Evolutionary conservation across 2,113 vertebrate species (phyloP), one percentile per base, ranked within the genome.

Genomic region (Guaruba guarouba): DNA sequence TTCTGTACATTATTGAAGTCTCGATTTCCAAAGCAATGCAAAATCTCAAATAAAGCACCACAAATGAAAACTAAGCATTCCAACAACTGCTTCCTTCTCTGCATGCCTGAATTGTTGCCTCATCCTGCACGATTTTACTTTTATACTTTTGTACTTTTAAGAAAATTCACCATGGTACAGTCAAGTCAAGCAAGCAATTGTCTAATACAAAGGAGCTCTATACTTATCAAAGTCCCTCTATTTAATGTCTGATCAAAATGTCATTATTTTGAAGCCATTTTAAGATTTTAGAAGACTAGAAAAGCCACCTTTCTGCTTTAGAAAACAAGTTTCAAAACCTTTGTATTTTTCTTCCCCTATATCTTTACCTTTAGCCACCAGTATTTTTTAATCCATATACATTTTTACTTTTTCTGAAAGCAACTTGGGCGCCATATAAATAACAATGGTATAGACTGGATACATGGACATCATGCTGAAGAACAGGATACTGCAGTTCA

Each of bases 231-330:
- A 70, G 52, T 43, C 20, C 19, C 86, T 69, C 33, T 59, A 79
- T 44, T 95, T 82, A 82, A 90, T 41, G 31, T 31, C 79, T 43
- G 73, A 54, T 25, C 13, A 86, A 95, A 81, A 20, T 67, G 7
- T 10, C 46, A 77, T 43, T 64, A 49, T 48, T 93, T 59, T 83
- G 57, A 81, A 70, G 27, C 9, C 25, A 73, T 57, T 82, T 39
- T 35, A 67, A 86, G 41, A 55, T 88, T 87, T 96, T 78, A 41
- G 62, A 88, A 79, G 46, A 91, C 4, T 52, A 90, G 25, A 87
- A 95, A 93, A 76, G 20, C 18, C 18, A 35, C 33, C 25, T 27
- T 86, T 71, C 74, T 77, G 52, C 35, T 94, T 86, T 6, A 91
- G 79, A 66, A 94, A 75, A 84, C 3, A 44, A 54, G 35, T 82